Percentiles rank a stretch among this genome's conserved stretches.
These are phyloP conservation scores for Hippasteria phrygiana DNA, from an alignment of 53 echinoderm and acorn worm genomes.

Conservation along the genomic window DNA sequence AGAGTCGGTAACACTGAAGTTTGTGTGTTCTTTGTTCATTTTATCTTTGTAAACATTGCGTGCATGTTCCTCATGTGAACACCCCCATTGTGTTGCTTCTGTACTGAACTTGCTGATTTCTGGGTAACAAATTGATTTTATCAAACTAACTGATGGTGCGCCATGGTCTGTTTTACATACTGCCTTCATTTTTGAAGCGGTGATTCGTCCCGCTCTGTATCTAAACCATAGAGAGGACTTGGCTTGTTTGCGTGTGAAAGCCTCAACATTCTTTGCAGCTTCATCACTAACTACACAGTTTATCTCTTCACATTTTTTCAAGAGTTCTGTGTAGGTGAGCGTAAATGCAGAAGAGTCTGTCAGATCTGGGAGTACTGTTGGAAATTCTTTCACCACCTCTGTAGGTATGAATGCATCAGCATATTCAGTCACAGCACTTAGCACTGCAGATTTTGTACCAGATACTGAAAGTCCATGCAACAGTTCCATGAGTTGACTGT, in stretches of 20 bases:
- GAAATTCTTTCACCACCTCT: no score
- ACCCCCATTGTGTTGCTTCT: conserved; percentile 5
- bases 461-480: no score
- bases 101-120: background rate
- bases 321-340: no score
- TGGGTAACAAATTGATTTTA: conserved; percentile 9
- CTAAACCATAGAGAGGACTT: background rate
- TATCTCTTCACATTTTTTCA: no score
- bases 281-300: no score
- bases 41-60: background rate
- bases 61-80: conserved; percentile 5
- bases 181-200: background rate
- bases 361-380: no score
- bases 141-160: background rate
- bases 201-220: background rate
- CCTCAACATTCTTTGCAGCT: no score
- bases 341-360: no score
- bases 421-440: no score
- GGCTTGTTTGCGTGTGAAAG: background rate
- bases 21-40: background rate
- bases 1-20: background rate
- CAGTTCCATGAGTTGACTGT: no score
- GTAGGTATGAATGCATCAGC: no score
- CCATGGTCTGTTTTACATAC: background rate
- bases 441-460: no score